Evolutionary conservation across 2,113 vertebrate species (phyloP), one percentile per base, ranked within the genome.

Genomic region (Lethenteron reissneri): DNA sequence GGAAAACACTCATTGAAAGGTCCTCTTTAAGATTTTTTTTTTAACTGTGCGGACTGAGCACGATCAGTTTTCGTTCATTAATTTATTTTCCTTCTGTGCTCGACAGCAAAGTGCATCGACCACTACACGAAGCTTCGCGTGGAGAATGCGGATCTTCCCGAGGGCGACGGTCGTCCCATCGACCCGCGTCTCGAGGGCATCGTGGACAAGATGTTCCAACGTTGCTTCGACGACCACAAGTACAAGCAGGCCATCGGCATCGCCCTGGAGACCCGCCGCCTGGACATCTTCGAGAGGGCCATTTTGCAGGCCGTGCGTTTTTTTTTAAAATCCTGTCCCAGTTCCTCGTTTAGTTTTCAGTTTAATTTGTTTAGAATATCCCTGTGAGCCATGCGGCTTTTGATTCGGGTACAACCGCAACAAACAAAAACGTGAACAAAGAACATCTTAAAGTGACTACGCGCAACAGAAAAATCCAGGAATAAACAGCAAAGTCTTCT

Each of bases 231-330:
- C 11, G 92, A 99, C 75, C 92, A 92, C 83, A 99, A 95, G 78
- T 97, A 95, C 77, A 99, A 99, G 75, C 92, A 97, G 76, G 95
- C 92, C 60, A 90, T 99, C 0, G 95, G 92, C 72, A 99, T 99
- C 1, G 88, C 95, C 41, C 78, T 99, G 73, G 92, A 97, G 81
- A 97, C 92, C 0, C 83, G 92, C 13, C 83, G 95, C 69, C 80
- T 99, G 76, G 95, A 99, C 71, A 77, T 97, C 78, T 99, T 99
- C 77, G 92, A 99, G 81, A 97, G 92, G 77, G 95, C 92, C 71
- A 85, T 99, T 77, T 77, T 95, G 3, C 90, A 88, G 74, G 87
- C 86, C 78, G 86, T 88, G 79, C 13, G 9, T 6, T 12, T 9
- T 69, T 56, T 58, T 13, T 13, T 70, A 12, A 19, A 19, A 19